Evolutionary conservation across 2,113 vertebrate species (phyloP).

Genomic region (Chamaea fasciata): DNA sequence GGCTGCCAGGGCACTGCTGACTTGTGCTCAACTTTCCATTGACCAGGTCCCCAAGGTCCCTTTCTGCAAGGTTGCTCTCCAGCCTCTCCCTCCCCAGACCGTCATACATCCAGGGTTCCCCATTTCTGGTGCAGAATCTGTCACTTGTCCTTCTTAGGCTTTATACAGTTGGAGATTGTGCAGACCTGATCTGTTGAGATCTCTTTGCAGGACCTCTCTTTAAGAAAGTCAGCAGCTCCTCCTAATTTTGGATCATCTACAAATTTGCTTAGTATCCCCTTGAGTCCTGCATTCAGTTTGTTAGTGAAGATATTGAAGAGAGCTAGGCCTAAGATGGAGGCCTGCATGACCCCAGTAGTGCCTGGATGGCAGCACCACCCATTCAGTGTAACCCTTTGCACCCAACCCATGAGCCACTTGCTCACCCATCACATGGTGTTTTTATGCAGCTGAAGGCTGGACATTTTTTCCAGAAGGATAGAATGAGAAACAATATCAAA

Average conservation of each 20-base stretch:
- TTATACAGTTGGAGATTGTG: fast-evolving
- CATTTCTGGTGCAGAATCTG: neutral
- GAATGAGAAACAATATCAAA: neutral
- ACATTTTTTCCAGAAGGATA: neutral
- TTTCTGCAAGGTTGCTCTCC: neutral
- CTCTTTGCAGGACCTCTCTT: neutral
- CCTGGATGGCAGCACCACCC: neutral
- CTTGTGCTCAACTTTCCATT: fast-evolving
- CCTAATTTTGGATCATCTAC: neutral
- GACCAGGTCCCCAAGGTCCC: fast-evolving
- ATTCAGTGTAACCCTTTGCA: neutral
- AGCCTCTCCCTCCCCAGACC: neutral
- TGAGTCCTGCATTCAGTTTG: neutral
- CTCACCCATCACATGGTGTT: neutral
- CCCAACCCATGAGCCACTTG: fast-evolving
- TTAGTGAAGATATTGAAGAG: neutral
- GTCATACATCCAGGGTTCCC: neutral
- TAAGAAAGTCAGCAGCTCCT: neutral
- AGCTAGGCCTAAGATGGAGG: no score
- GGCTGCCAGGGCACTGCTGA: neutral
- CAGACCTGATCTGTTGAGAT: neutral
- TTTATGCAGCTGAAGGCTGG: neutral
- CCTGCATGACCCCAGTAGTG: no score
- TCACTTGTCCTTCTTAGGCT: neutral
- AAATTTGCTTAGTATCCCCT: neutral